Percentiles rank a stretch among this genome's conserved stretches.
These are phyloP conservation scores for Nesoenas mayeri DNA, from an alignment of 2,113 vertebrate species.

Conservation along the genomic window DNA sequence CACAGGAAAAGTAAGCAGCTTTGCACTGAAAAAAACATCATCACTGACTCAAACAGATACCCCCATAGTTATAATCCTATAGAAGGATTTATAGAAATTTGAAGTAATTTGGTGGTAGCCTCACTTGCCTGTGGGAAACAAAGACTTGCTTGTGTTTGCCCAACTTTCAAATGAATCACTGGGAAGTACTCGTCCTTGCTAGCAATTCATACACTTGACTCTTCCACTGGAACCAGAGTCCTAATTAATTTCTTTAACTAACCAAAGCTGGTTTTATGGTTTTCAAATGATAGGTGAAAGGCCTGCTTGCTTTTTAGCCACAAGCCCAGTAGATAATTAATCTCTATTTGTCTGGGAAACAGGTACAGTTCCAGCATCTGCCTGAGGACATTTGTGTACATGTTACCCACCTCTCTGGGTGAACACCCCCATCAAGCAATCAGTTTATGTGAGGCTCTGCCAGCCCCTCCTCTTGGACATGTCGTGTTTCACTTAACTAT, in stretches of 20 bases:
- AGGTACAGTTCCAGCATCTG: neutral
- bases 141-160: neutral
- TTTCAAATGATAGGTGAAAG: neutral
- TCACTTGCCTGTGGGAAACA: rapidly evolving
- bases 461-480: neutral
- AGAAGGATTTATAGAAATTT: neutral
- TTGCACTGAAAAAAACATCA: neutral
- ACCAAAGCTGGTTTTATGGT: neutral
- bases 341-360: neutral
- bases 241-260: neutral
- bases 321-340: neutral
- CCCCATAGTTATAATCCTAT: neutral
- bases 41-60: neutral
- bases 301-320: neutral
- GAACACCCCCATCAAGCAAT: neutral
- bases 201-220: neutral
- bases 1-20: neutral
- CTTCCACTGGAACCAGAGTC: neutral
- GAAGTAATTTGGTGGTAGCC: neutral
- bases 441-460: neutral
- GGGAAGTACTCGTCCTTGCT: neutral
- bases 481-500: neutral
- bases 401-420: neutral
- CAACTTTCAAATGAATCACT: rapidly evolving
- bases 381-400: neutral